Evolutionary conservation across 2,888 invertebrate genomes (phyloP).

Genomic region (Julus scandinavius): DNA sequence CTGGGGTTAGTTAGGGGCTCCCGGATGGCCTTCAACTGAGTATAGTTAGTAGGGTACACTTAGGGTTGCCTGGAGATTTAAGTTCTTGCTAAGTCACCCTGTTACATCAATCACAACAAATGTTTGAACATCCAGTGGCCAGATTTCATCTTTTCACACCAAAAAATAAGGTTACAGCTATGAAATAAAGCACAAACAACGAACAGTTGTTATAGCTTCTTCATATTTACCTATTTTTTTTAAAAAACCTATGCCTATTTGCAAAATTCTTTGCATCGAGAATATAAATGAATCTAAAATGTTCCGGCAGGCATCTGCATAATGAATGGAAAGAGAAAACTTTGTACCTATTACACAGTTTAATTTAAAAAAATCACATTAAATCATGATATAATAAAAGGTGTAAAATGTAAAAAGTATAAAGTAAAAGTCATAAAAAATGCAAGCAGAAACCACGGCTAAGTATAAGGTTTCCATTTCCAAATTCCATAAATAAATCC

Average conservation of each 20-base stretch:
- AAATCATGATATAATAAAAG: conserved; percentile 32
- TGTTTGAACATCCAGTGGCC: too few relatives aligned
- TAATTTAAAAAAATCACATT: conserved; percentile 37
- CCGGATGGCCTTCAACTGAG: too few relatives aligned
- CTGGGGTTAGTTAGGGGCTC: too few relatives aligned
- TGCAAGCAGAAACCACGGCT: conserved; percentile 33
- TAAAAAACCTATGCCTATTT: background rate
- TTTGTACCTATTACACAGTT: background rate
- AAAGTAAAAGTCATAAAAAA: conserved; percentile 36
- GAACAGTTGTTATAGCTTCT: too few relatives aligned
- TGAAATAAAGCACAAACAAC: too few relatives aligned
- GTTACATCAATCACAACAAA: too few relatives aligned
- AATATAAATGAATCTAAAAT: background rate
- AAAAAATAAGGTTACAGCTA: too few relatives aligned
- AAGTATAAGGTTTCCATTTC: conserved; percentile 39
- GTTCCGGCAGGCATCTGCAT: background rate
- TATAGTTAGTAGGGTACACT: too few relatives aligned
- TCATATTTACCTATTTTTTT: too few relatives aligned
- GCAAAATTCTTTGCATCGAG: background rate
- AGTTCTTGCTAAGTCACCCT: too few relatives aligned
- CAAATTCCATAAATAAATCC: conserved; percentile 36
- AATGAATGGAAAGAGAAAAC: background rate
- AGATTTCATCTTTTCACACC: too few relatives aligned
- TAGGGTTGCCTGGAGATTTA: too few relatives aligned
- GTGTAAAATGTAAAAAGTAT: conserved; percentile 40